phyloP scores from a whole-genome alignment of 2,888 invertebrate species.

The Acrocyrtus sp. region DNA sequence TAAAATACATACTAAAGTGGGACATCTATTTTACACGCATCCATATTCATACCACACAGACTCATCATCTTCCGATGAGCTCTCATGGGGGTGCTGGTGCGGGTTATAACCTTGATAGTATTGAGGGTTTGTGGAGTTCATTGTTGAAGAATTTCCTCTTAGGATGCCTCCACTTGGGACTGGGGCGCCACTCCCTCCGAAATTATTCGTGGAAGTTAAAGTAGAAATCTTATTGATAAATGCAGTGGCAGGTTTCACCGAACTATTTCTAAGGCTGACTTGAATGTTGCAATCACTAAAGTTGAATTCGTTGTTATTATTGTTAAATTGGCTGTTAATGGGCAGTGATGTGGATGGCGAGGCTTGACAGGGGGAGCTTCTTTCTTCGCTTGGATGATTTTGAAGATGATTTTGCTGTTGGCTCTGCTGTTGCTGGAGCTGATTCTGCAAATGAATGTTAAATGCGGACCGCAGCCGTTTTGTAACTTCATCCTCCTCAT shows the following conservation, averaged over 20 bases:
- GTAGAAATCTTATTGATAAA: constrained; percentile 57
- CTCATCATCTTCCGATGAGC: constrained; percentile 61
- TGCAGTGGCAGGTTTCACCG: constrained; percentile 52
- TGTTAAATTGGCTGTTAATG: constrained; percentile 10
- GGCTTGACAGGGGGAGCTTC: too few relatives aligned
- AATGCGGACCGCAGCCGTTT: constrained; percentile 35
- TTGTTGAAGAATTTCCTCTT: constrained; percentile 1
- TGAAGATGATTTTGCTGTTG: constrained; percentile 1
- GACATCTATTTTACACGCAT: constrained; percentile 51
- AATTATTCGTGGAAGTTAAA: constrained; percentile 29
- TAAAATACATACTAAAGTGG: too few relatives aligned
- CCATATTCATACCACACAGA: constrained; percentile 63
- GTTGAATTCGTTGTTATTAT: constrained; percentile 40
- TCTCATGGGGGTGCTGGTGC: constrained; percentile 35
- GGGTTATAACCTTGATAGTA: constrained; percentile 40
- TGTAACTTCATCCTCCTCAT: constrained; percentile 38
- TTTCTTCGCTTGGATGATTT: too few relatives aligned
- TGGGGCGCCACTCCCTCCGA: neutral
- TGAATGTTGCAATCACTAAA: constrained; percentile 55
- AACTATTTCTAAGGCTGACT: constrained; percentile 55
- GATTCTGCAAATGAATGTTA: constrained; percentile 35
- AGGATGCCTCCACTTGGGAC: constrained; percentile 17
- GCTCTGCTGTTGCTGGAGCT: constrained; percentile 1
- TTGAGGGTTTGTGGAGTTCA: constrained; percentile 25
- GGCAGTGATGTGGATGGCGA: neutral